phyloP scores from a whole-genome alignment of 2,113 vertebrate genomes.

The Tor tambroides region DNA sequence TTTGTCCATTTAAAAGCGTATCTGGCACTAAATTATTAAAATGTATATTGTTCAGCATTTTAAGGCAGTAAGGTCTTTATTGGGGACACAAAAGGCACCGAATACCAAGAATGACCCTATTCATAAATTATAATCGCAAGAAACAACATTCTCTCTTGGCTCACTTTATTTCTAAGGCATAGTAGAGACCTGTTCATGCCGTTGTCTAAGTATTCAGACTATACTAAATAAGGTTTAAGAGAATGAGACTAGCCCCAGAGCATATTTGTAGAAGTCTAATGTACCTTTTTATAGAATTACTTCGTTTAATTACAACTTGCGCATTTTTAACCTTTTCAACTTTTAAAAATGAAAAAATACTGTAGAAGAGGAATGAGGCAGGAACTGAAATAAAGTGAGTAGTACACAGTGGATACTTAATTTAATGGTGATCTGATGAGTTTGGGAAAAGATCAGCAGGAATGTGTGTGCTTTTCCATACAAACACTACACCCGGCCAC shows the following conservation, averaged over 20 bases:
- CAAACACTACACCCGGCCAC: background rate
- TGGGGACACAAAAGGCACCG: too few relatives aligned
- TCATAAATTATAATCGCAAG: too few relatives aligned
- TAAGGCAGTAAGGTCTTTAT: too few relatives aligned
- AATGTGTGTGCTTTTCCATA: background rate
- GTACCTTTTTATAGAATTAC: background rate
- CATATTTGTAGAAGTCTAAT: constrained; percentile 16
- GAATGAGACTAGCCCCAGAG: background rate
- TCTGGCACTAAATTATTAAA: background rate
- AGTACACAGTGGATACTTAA: constrained; percentile 16
- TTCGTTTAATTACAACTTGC: background rate
- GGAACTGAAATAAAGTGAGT: background rate
- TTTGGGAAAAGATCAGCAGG: background rate
- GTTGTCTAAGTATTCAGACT: background rate
- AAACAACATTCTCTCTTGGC: background rate
- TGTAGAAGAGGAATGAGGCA: background rate
- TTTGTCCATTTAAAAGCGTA: background rate
- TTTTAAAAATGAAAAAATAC: background rate
- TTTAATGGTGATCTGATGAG: background rate
- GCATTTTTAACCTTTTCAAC: background rate
- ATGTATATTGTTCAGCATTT: too few relatives aligned
- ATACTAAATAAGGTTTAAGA: background rate
- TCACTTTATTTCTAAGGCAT: constrained; percentile 11
- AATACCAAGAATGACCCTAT: too few relatives aligned
- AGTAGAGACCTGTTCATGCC: background rate